Evolutionary conservation across 2,797 vertebrate genomes (phyloP).

Genomic region (Cossypha heuglini): DNA sequence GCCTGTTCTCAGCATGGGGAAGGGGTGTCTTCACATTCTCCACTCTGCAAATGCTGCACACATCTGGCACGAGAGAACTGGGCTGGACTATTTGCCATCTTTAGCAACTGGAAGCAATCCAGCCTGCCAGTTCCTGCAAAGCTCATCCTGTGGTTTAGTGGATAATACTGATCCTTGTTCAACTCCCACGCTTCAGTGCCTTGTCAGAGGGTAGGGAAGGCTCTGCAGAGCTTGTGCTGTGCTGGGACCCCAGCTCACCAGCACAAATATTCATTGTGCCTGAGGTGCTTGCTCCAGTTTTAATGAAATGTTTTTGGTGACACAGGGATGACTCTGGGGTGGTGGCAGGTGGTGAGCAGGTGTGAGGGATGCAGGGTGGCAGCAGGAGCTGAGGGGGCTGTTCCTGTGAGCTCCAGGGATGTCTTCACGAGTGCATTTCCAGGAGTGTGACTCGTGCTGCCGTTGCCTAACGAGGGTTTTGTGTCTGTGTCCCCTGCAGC

Average conservation of each 20-base stretch:
- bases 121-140: conserved; percentile 30
- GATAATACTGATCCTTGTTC: conserved; percentile 49
- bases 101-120: conserved; percentile 25
- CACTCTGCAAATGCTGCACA: background rate
- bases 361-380: background rate
- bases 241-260: background rate
- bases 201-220: background rate
- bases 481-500: background rate
- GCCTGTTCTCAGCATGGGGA: background rate
- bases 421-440: background rate
- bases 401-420: background rate
- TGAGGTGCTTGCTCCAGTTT: background rate
- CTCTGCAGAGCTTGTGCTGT: background rate
- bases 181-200: conserved; percentile 8
- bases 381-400: background rate
- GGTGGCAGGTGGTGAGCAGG: background rate
- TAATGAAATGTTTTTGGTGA: background rate
- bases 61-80: background rate
- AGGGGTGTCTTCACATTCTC: background rate
- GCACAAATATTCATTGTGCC: background rate
- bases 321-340: background rate
- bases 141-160: conserved; percentile 25
- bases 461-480: rapidly evolving
- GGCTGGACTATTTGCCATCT: background rate
- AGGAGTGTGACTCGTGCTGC: background rate